Evolutionary conservation across 2,888 invertebrate genomes (phyloP), one percentile per base, ranked within the genome.

Genomic region (Agonopterix arenella): DNA sequence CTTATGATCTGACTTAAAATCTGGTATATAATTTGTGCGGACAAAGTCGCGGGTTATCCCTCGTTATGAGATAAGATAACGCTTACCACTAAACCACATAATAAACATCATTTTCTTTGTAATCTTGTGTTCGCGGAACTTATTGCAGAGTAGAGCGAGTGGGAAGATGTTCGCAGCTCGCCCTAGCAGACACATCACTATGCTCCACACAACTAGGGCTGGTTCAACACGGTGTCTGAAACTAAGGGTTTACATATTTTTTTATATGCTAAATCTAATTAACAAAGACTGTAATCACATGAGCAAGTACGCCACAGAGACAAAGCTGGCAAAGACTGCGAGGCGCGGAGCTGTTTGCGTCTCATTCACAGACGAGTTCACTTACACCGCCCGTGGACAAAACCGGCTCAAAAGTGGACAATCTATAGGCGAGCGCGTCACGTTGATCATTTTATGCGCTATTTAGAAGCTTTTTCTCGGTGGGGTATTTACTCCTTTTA

Each of bases 31-130:
- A n/a, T n/a, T n/a, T n/a, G n/a, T n/a, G n/a, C n/a, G n/a, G n/a
- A n/a, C n/a, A n/a, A n/a, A n/a, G n/a, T n/a, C n/a, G n/a, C n/a
- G n/a, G n/a, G n/a, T n/a, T n/a, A n/a, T n/a, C n/a, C n/a, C n/a
- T n/a, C n/a, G n/a, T n/a, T n/a, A 13, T 13, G 13, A 13, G 13
- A 41, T 43, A 13, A 43, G 7, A 10, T n/a, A 40, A 40, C 13
- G 80, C 90, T 79, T 76, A 93, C 94, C 96, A 77, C 98, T 98
- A 78, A 98, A 98, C 98, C 98, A 99, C 98, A 99, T 99, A 53
- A 99, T 98, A 71, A 98, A 98, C 93, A 98, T 98, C 97, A 98
- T 98, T 84, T 98, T 97, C 76, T 94, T 95, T 0, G 98, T 98
- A 52, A 99, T 99, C 83, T 98, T 98, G 84, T 98, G 98, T 73